Evolutionary conservation across 1,140 invertebrate species (phyloP).

Genomic region (Drosophila leontia): DNA sequence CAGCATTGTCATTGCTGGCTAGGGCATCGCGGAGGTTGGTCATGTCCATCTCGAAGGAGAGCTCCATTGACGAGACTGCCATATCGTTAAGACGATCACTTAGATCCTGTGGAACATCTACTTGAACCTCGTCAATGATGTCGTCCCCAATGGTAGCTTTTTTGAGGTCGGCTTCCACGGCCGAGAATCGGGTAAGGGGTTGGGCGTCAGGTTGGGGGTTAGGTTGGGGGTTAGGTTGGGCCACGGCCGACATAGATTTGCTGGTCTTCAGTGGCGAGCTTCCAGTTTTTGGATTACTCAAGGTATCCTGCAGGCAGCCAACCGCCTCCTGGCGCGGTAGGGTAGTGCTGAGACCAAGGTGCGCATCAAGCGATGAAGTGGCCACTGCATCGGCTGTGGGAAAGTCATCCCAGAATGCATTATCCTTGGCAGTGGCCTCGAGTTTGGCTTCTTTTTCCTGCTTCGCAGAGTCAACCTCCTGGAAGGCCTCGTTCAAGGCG

Average conservation of each 20-base stretch:
- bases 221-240: not conserved
- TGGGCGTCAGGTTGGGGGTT: not conserved
- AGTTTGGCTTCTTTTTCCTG: not conserved
- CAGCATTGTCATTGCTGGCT: not conserved
- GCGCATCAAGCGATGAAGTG: not conserved
- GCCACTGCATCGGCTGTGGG: conserved; percentile 42
- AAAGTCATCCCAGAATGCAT: conserved; percentile 29
- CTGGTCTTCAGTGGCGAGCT: not conserved
- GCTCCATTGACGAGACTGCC: conserved; percentile 73
- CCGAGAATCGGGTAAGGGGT: not conserved
- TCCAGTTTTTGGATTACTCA: not conserved
- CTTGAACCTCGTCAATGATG: conserved; percentile 29
- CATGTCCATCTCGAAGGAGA: conserved; percentile 80
- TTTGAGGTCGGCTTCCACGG: not conserved
- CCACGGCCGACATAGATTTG: conserved; percentile 13
- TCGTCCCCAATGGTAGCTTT: not conserved
- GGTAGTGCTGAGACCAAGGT: not conserved
- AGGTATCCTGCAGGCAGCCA: conserved; percentile 9
- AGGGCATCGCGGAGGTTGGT: conserved; percentile 65
- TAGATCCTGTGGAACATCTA: conserved; percentile 54
- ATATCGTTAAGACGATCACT: conserved; percentile 54
- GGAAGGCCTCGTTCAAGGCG: conserved; percentile 3
- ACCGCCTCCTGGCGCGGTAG: not conserved
- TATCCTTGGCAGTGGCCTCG: not conserved
- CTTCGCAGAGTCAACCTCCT: not conserved